Evolutionary conservation across 2,888 invertebrate genomes (phyloP), one percentile per base, ranked within the genome.

Genomic region (Nycteola revayana): DNA sequence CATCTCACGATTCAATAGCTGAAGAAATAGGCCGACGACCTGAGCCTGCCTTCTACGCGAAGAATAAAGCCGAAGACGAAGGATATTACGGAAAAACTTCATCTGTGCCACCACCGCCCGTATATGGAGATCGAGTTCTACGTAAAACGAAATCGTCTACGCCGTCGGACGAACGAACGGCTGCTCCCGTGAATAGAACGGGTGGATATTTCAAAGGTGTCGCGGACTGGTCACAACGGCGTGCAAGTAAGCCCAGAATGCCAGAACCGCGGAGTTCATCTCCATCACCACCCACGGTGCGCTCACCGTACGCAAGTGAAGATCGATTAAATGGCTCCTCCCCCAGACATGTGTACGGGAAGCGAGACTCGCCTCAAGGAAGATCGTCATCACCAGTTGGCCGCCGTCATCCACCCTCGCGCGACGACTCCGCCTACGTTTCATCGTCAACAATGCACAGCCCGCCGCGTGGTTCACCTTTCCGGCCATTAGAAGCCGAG

Each of bases 151-250:
- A 90, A 54, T 90, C 90, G 1, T 87, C 90, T 10, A 86, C 90
- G 1, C 87, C 90, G 0, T 89, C 90, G 0, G 90, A 90, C 53
- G 90, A 90, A 59, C 77, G 86, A 33, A 64, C 79, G 8, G 72
- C 74, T 23, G 80, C 75, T 24, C 76, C 88, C 18, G 70, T 71
- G 24, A 84, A 85, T 48, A 81, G 83, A 26, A 89, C 75, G 35
- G 87, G 79, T 50, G 90, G 92, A 28, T 93, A 92, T 63, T 93
- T 91, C 63, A 93, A 94, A 56, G 95, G 95, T 10, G 93, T 95
- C 34, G 93, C 92, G 32, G 95, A 95, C 60, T 95, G 95, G 95
- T 93, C 93, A 1, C 94, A 94, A 64, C 89, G 94, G 34, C 89
- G 90, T 30, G 90, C 90, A 23, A 82, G 69, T 32, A 90, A 90